A percentile compares a stretch with the other conserved stretches of the same genome.
Evolutionary conservation across 2,797 vertebrate genomes (phyloP).

Genomic region (Ctenopoma kingsleyae): DNA sequence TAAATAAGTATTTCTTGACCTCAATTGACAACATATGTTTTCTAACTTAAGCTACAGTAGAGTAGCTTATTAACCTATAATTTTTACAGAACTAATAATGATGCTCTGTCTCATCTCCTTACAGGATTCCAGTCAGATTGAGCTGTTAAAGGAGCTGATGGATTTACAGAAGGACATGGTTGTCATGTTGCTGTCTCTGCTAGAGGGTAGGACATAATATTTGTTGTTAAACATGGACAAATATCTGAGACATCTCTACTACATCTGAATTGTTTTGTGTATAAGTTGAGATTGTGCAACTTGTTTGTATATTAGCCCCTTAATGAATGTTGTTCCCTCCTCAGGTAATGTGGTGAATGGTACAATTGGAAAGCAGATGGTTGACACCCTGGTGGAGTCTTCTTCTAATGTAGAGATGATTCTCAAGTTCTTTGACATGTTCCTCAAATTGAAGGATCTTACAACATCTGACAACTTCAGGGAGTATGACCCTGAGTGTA

Average conservation of each 20-base stretch:
- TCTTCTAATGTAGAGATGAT: conserved; percentile 99
- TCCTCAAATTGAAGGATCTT: conserved; percentile 95
- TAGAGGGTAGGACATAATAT: conserved; percentile 88
- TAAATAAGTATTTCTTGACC: background rate
- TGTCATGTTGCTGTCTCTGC: conserved; percentile 95
- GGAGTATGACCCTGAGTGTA: conserved; percentile 94
- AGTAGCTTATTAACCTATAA: background rate
- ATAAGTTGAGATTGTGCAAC: background rate
- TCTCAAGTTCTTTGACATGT: conserved; percentile 98
- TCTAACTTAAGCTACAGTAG: background rate
- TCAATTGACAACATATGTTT: too few species aligned
- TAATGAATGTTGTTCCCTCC: background rate
- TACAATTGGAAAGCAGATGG: conserved; percentile 98
- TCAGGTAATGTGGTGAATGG: conserved; percentile 96
- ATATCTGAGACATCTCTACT: background rate
- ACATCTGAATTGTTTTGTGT: background rate
- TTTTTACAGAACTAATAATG: background rate
- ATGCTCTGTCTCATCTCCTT: conserved; percentile 15
- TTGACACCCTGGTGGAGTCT: conserved; percentile 96
- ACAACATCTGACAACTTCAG: conserved; percentile 94
- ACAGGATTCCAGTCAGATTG: conserved; percentile 97
- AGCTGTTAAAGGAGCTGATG: conserved; percentile 95
- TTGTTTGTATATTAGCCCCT: background rate
- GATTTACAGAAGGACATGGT: conserved; percentile 99
- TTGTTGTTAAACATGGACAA: background rate